Percentiles rank a stretch among this genome's conserved stretches.
Conservation (phyloP, 2,888 invertebrate genomes). For the Zhengitettix transpicula region DNA sequence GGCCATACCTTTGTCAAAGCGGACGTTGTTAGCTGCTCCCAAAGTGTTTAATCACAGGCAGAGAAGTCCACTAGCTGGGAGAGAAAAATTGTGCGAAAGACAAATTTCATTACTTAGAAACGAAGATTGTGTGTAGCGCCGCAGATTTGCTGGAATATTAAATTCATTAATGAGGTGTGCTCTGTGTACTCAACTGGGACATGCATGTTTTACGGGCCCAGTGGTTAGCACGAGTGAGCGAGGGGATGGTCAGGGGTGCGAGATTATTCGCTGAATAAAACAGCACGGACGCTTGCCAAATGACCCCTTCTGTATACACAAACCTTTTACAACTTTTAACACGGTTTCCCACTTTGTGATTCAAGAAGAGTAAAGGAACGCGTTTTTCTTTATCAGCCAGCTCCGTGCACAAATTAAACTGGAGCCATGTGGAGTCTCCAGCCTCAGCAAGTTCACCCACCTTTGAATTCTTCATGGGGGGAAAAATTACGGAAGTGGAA, state of each 20-base stretch:
- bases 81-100: no score
- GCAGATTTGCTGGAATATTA: constrained; percentile 1
- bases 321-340: background rate
- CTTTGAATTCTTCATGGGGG: no score
- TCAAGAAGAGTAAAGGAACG: background rate
- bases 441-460: no score
- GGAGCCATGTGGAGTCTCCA: background rate
- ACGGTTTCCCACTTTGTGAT: background rate
- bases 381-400: background rate
- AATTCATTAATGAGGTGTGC: constrained; percentile 1
- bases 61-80: no score
- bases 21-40: no score
- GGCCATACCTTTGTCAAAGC: no score
- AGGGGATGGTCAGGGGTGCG: background rate
- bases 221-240: background rate
- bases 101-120: no score
- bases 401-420: background rate
- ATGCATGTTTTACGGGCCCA: constrained; percentile 1
- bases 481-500: no score
- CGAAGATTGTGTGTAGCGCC: background rate
- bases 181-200: background rate
- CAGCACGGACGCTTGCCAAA: background rate
- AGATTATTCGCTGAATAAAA: constrained; percentile 2
- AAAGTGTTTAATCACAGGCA: no score
- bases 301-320: background rate